A percentile compares a stretch with the other conserved stretches of the same genome.
Evolutionary conservation across 2,888 invertebrate genomes (phyloP).

Genomic region (Synanthedon formicaeformis): DNA sequence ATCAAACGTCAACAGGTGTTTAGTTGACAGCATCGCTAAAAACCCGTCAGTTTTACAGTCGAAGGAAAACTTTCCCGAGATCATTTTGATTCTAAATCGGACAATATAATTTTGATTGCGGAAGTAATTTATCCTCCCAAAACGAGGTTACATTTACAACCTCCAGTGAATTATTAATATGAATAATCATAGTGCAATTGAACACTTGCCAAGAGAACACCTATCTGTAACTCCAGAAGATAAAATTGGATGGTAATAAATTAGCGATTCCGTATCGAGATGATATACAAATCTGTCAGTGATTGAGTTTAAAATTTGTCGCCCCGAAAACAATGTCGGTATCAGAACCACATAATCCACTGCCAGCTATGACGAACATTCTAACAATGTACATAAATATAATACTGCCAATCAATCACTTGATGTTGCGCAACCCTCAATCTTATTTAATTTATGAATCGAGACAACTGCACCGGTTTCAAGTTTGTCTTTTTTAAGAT

Average conservation of each 20-base stretch:
- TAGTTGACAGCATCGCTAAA: not conserved
- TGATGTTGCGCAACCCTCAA: conserved; percentile 42
- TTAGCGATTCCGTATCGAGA: not conserved
- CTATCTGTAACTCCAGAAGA: not conserved
- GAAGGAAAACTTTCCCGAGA: too few species aligned
- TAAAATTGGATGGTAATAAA: not conserved
- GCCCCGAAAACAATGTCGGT: conserved; percentile 34
- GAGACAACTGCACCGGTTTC: conserved; percentile 24
- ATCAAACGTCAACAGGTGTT: not conserved
- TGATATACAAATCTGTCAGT: not conserved
- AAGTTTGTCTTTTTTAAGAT: conserved; percentile 22
- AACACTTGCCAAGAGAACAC: not conserved
- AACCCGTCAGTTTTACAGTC: not conserved
- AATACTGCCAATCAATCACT: conserved; percentile 48
- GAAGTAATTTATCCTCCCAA: too few species aligned
- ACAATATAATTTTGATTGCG: too few species aligned
- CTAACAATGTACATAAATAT: conserved; percentile 36
- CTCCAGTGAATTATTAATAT: too few species aligned
- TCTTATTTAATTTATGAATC: conserved; percentile 39
- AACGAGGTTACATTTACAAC: too few species aligned
- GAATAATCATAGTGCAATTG: not conserved
- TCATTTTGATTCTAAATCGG: too few species aligned
- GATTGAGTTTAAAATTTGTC: conserved; percentile 25
- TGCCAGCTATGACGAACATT: conserved; percentile 45
- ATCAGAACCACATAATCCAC: conserved; percentile 15